phyloP scores from a whole-genome alignment of 2,888 invertebrate species.

The Pseudeuparius sepicola region DNA sequence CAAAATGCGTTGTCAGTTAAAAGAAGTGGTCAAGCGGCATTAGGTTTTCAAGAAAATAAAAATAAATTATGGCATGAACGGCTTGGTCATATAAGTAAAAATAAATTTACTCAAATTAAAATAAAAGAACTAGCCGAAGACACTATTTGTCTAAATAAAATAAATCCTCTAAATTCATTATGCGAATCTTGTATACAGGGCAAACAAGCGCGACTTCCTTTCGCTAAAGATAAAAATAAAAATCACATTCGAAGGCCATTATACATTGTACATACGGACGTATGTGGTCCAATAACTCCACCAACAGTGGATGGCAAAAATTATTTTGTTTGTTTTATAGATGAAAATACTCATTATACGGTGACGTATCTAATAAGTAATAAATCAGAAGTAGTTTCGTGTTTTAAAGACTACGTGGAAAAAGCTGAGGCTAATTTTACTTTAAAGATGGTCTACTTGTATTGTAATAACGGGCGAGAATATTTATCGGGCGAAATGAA shows the following conservation, averaged over 20 bases:
- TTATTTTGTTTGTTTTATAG: conserved; percentile 32
- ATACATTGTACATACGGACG: conserved; percentile 17
- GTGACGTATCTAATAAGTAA: conserved; percentile 26
- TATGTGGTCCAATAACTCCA: conserved; percentile 18
- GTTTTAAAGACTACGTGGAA: conserved; percentile 18
- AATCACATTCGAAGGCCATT: conserved; percentile 15
- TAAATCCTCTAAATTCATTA: conserved; percentile 14
- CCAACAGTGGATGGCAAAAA: conserved; percentile 27
- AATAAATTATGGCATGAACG: conserved; percentile 16
- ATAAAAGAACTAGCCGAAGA: conserved; percentile 8
- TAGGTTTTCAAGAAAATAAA: no score
- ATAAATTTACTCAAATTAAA: conserved; percentile 15
- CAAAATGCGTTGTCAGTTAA: conserved; percentile 20
- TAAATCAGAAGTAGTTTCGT: conserved; percentile 18
- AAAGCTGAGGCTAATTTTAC: conserved; percentile 18
- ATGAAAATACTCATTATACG: conserved; percentile 32
- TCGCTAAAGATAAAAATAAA: no score
- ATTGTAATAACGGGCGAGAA: conserved; percentile 21
- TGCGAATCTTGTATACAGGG: conserved; percentile 19
- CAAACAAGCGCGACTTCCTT: conserved; percentile 18
- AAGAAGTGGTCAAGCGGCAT: conserved; percentile 20
- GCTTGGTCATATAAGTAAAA: conserved; percentile 13
- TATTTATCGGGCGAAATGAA: conserved; percentile 27
- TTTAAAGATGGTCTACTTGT: conserved; percentile 21
- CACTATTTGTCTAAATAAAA: conserved; percentile 10